Conservation (phyloP, 2,113 vertebrate species). For the Physeter macrocephalus region DNA sequence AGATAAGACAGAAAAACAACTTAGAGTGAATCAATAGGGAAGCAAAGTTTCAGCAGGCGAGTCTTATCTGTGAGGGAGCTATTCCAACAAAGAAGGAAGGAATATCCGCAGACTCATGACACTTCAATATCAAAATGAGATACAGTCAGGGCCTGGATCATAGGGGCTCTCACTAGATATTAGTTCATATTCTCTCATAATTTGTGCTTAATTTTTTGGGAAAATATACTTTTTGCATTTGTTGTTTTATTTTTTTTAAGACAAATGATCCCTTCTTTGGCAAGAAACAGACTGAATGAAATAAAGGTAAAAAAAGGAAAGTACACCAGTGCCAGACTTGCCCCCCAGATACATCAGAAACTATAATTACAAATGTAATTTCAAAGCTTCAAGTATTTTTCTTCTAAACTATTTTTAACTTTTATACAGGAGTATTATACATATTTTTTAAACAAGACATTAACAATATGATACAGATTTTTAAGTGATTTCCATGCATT, state of each 20-base stretch:
- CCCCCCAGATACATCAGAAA: neutral
- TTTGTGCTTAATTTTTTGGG: neutral
- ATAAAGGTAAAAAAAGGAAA: neutral
- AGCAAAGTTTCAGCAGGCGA: neutral
- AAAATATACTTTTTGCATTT: neutral
- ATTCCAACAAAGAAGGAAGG: neutral
- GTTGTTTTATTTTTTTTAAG: neutral
- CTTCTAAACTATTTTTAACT: neutral
- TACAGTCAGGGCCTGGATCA: neutral
- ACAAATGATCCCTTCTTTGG: neutral
- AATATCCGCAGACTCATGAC: too few relatives aligned
- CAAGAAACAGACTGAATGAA: neutral
- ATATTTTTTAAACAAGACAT: neutral
- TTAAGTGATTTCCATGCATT: neutral
- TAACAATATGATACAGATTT: neutral
- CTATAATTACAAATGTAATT: neutral
- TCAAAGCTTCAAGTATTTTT: neutral
- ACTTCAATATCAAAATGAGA: neutral
- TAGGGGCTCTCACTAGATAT: neutral
- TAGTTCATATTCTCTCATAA: neutral
- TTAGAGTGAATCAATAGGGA: neutral
- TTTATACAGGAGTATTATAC: neutral
- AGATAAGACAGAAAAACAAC: neutral
- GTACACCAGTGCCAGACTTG: neutral
- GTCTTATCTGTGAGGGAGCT: neutral